Percentiles rank a stretch among this genome's conserved stretches.
These are phyloP conservation scores for Stichopus chloronotus DNA, from an alignment of 35 echinoderm and acorn worm genomes.

Conservation along the genomic window DNA sequence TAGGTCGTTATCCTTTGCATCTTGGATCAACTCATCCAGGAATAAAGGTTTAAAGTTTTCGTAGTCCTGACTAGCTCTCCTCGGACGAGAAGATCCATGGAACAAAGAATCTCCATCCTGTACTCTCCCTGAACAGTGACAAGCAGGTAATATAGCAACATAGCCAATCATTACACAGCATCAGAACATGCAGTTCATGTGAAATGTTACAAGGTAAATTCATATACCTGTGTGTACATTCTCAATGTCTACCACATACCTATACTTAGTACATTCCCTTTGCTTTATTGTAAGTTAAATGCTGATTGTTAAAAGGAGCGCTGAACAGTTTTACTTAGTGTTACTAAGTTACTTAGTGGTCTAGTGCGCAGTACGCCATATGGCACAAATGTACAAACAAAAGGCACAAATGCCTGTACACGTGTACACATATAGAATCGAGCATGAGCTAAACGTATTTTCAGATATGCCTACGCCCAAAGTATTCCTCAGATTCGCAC, in stretches of 20 bases:
- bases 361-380: no score
- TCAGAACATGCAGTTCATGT: neutral
- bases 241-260: neutral
- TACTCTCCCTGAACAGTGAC: neutral
- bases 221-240: neutral
- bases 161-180: neutral
- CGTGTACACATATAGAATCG: no score
- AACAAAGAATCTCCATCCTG: neutral
- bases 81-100: slow-evolving; percentile 8
- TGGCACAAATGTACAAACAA: no score
- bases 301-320: neutral
- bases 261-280: no score
- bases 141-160: neutral
- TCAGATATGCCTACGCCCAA: no score
- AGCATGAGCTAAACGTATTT: no score
- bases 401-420: no score
- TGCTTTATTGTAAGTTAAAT: neutral
- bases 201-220: neutral
- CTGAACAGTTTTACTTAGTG: no score
- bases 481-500: no score
- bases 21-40: neutral
- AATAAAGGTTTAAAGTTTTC: slow-evolving; percentile 1
- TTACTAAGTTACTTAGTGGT: no score
- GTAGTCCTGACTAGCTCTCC: neutral
- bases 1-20: neutral